These are phyloP conservation scores for Alauda arvensis DNA, from an alignment of 2,797 vertebrate genomes.

Conservation along the genomic window DNA sequence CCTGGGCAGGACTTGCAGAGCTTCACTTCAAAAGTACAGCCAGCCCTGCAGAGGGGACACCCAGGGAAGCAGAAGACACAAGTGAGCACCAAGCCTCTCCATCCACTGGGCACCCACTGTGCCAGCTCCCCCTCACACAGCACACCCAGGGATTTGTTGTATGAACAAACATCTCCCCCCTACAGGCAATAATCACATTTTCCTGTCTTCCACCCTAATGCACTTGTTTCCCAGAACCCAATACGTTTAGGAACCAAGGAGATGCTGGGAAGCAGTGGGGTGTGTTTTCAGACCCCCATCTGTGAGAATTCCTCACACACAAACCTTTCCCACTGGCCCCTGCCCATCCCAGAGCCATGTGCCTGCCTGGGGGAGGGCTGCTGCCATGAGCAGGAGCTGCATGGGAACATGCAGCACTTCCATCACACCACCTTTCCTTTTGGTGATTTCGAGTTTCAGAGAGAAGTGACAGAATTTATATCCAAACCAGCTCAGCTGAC, in stretches of 20 bases:
- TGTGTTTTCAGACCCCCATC: not conserved
- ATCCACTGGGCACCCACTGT: fast-evolving
- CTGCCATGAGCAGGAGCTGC: not conserved
- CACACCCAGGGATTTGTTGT: not conserved
- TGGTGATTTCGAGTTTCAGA: not conserved
- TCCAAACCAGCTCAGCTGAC: slow-evolving; percentile 20
- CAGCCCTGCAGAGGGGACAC: not conserved
- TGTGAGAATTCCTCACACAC: not conserved
- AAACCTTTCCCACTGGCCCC: not conserved
- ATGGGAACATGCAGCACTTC: not conserved
- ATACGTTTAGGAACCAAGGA: not conserved
- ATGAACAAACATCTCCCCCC: no score
- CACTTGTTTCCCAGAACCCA: not conserved
- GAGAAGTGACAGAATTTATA: not conserved
- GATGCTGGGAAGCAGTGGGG: fast-evolving
- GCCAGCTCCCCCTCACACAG: not conserved
- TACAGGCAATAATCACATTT: not conserved
- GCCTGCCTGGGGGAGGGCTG: not conserved
- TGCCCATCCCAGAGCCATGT: not conserved
- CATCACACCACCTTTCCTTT: not conserved
- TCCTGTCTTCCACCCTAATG: not conserved
- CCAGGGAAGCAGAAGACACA: not conserved
- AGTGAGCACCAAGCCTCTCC: not conserved
- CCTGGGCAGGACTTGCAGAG: not conserved
- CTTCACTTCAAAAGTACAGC: not conserved